These are phyloP conservation scores for Ariopsis seemanni DNA, from an alignment of 2,113 vertebrate genomes.

Conservation along the genomic window DNA sequence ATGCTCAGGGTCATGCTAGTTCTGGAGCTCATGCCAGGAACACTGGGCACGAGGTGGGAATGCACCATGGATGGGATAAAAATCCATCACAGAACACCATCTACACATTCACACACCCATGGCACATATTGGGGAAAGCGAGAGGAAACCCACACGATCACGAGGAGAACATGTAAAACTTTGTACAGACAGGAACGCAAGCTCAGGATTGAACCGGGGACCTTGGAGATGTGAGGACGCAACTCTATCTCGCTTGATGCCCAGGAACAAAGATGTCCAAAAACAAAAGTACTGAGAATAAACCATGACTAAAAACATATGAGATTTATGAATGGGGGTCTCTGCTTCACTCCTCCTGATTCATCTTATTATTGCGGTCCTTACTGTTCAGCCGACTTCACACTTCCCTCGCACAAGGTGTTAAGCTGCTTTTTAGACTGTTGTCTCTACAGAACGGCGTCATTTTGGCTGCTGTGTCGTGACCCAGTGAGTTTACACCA, in stretches of 20 bases:
- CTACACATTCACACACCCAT: background rate
- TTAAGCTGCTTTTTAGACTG: background rate
- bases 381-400: background rate
- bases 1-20: background rate
- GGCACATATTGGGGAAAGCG: background rate
- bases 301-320: background rate
- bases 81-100: background rate
- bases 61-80: background rate
- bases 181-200: background rate
- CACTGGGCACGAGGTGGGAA: background rate
- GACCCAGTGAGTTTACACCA: background rate
- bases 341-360: background rate
- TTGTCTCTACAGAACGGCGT: background rate
- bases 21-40: background rate
- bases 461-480: background rate
- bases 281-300: background rate
- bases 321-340: too few relatives aligned
- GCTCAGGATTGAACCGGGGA: background rate
- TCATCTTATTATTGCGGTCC: background rate
- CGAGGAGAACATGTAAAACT: background rate
- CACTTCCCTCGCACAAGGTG: background rate
- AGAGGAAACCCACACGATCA: background rate
- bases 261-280: background rate
- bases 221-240: background rate
- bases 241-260: background rate